A percentile compares a stretch with the other conserved stretches of the same genome.
Evolutionary conservation across 2,888 invertebrate genomes (phyloP).

Genomic region (Athalia rosae): DNA sequence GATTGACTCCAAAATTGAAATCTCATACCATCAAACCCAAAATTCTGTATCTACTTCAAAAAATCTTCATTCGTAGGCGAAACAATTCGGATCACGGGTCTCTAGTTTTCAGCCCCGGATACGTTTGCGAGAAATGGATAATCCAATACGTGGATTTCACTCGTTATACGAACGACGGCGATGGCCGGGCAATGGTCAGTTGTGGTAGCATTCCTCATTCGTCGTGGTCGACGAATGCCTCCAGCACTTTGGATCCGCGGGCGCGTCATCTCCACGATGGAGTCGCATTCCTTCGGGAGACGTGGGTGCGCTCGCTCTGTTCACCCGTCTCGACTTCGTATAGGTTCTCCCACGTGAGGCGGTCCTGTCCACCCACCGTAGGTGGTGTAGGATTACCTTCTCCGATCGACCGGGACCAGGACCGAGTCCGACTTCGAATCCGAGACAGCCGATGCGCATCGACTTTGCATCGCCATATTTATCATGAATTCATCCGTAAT

Average conservation of each 20-base stretch:
- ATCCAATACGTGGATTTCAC: not conserved
- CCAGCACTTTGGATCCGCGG: conserved; percentile 49
- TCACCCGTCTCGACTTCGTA: conserved; percentile 15
- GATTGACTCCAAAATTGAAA: too few relatives aligned
- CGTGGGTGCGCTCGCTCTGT: conserved; percentile 37
- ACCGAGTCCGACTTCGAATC: not conserved
- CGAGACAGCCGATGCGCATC: conserved; percentile 3
- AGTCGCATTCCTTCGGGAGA: conserved; percentile 45
- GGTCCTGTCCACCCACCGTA: conserved; percentile 38
- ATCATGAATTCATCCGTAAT: not conserved
- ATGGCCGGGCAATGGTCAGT: conserved; percentile 47
- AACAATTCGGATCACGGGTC: too few relatives aligned
- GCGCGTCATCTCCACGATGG: conserved; percentile 50
- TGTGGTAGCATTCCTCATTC: conserved; percentile 54
- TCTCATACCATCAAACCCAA: too few relatives aligned
- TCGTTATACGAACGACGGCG: not conserved
- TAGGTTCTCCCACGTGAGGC: conserved; percentile 36
- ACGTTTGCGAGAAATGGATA: too few relatives aligned
- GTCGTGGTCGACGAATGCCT: conserved; percentile 47
- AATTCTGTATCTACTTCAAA: too few relatives aligned
- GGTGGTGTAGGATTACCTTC: conserved; percentile 41
- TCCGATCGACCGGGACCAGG: conserved; percentile 19
- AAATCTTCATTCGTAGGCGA: too few relatives aligned
- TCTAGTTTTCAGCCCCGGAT: too few relatives aligned
- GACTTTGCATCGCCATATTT: conserved; percentile 3